Conservation (phyloP, 2,888 invertebrate genomes). For the Helicoverpa assulta region DNA sequence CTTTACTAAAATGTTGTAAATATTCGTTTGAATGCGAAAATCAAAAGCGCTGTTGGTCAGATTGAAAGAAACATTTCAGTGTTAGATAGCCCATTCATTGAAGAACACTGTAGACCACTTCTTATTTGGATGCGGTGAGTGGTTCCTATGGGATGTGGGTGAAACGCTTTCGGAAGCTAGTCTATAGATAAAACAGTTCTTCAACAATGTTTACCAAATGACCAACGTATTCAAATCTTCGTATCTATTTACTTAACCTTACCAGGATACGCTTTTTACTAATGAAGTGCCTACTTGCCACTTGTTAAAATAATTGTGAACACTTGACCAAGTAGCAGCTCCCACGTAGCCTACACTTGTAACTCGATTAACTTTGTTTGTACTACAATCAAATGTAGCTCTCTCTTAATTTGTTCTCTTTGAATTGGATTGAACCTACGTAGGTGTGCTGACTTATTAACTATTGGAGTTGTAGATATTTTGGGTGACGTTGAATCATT, state of each 20-base stretch:
- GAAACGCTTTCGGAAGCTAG: too few species aligned
- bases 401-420: constrained; percentile 35
- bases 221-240: neutral
- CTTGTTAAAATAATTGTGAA: constrained; percentile 5
- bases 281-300: constrained; percentile 23
- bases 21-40: too few species aligned
- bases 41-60: too few species aligned
- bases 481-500: too few species aligned
- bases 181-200: neutral
- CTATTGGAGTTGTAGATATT: neutral
- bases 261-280: constrained; percentile 1
- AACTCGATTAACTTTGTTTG: constrained; percentile 53
- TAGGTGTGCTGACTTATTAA: too few species aligned
- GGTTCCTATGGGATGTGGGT: too few species aligned
- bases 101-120: too few species aligned
- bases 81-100: too few species aligned
- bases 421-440: constrained; percentile 6
- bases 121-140: too few species aligned
- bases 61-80: too few species aligned
- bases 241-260: neutral
- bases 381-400: constrained; percentile 41
- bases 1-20: too few species aligned
- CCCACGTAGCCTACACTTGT: constrained; percentile 47
- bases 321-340: constrained; percentile 27
- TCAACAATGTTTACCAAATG: neutral